phyloP scores from a whole-genome alignment of 2,797 vertebrate genomes.

The Spinus pinus region DNA sequence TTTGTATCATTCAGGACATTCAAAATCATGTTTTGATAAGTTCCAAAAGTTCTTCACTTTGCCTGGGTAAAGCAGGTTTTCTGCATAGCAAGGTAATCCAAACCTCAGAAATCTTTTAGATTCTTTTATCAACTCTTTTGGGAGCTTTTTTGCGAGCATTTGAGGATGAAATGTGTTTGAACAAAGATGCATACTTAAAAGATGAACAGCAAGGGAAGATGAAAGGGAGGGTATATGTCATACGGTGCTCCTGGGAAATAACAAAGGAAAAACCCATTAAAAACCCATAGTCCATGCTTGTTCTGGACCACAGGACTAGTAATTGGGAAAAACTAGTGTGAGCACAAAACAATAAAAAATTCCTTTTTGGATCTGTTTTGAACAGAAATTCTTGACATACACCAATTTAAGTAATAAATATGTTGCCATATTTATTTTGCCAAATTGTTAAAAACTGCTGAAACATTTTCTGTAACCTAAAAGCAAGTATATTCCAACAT shows the following conservation, averaged over 20 bases:
- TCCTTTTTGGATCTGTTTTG: background rate
- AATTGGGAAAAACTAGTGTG: background rate
- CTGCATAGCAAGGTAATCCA: background rate
- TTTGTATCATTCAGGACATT: background rate
- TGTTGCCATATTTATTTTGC: background rate
- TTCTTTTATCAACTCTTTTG: background rate
- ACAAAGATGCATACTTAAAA: background rate
- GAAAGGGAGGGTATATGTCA: background rate
- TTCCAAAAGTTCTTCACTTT: background rate
- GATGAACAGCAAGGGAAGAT: background rate
- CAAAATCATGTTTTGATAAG: background rate
- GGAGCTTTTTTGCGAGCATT: background rate
- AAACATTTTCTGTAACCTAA: conserved; percentile 1
- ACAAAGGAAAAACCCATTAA: background rate
- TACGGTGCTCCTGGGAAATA: background rate
- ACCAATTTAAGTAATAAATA: background rate
- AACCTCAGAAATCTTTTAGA: background rate
- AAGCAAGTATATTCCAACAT: background rate
- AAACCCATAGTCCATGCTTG: background rate
- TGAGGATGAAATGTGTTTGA: background rate
- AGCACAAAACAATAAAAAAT: background rate
- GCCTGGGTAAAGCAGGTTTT: background rate
- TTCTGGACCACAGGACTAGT: background rate
- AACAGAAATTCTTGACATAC: background rate
- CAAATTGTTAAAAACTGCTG: background rate